Percentiles rank a stretch among this genome's conserved stretches.
These are phyloP conservation scores for Erannis defoliaria DNA, from an alignment of 2,888 invertebrate species.

Conservation along the genomic window DNA sequence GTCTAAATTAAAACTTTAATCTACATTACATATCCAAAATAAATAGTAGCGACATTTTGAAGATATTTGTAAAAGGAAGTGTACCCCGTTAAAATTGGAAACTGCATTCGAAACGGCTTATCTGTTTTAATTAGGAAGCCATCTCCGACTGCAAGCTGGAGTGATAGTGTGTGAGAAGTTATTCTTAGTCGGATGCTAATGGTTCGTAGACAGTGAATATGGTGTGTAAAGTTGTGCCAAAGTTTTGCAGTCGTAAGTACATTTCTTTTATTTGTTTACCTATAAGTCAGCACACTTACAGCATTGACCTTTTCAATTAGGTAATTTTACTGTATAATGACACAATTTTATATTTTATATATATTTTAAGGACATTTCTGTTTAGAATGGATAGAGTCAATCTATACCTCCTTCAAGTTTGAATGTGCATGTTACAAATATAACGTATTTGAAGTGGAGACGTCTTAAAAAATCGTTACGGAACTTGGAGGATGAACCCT, in stretches of 20 bases:
- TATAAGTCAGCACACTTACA: too few relatives aligned
- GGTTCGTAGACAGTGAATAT: constrained; percentile 45
- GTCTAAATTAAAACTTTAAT: too few relatives aligned
- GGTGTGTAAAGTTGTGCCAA: constrained; percentile 76
- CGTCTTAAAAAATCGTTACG: too few relatives aligned
- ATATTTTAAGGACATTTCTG: too few relatives aligned
- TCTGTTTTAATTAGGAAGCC: neutral
- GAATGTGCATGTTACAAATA: too few relatives aligned
- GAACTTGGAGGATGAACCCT: too few relatives aligned
- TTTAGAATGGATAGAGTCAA: too few relatives aligned
- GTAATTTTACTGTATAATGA: too few relatives aligned
- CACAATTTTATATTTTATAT: too few relatives aligned
- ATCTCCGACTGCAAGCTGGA: neutral
- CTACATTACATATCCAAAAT: neutral
- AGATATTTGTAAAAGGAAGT: neutral
- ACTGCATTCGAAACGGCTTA: neutral
- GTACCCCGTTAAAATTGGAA: neutral
- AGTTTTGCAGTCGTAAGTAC: constrained; percentile 66
- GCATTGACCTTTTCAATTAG: too few relatives aligned
- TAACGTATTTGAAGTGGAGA: too few relatives aligned
- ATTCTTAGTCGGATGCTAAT: constrained; percentile 7
- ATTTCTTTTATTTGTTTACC: constrained; percentile 25
- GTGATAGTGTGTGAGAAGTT: constrained; percentile 3
- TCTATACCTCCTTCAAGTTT: too few relatives aligned
- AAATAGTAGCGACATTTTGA: neutral